Conservation (phyloP, 1,140 invertebrate species). For the Antheraea mylitta region DNA sequence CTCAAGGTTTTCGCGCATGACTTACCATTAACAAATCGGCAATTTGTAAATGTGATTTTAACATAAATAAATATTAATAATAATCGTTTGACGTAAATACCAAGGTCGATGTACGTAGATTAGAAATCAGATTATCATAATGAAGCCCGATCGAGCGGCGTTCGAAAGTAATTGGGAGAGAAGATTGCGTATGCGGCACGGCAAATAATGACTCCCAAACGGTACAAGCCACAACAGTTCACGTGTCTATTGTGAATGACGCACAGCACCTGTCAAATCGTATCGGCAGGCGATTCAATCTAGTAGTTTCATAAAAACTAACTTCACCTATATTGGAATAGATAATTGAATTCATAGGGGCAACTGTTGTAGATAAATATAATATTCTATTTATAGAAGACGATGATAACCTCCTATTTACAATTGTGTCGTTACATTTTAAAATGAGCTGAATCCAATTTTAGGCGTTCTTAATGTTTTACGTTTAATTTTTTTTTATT, state of each 20-base stretch:
- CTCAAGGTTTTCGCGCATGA: slow-evolving; percentile 23
- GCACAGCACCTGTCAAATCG: slow-evolving; percentile 24
- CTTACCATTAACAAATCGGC: slow-evolving; percentile 19
- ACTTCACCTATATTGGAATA: slow-evolving; percentile 15
- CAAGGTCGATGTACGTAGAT: slow-evolving; percentile 23
- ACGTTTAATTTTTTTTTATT: no score
- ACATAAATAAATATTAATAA: slow-evolving; percentile 13
- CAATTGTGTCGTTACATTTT: not conserved
- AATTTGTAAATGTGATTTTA: slow-evolving; percentile 14
- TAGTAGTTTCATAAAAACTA: slow-evolving; percentile 20
- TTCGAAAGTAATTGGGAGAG: slow-evolving; percentile 27
- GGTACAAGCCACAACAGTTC: slow-evolving; percentile 26
- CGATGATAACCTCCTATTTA: no score
- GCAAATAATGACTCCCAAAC: slow-evolving; percentile 24
- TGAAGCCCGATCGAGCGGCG: slow-evolving; percentile 9
- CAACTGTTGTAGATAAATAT: not conserved
- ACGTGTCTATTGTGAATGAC: slow-evolving; percentile 21
- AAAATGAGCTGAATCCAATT: no score
- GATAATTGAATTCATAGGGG: not conserved
- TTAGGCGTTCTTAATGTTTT: no score
- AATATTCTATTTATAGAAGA: not conserved
- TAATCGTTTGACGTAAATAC: slow-evolving; percentile 24
- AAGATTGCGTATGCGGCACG: slow-evolving; percentile 20
- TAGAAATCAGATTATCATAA: slow-evolving; percentile 24
- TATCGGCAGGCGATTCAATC: slow-evolving; percentile 8